phyloP scores from a whole-genome alignment of 2,888 invertebrate genomes.

The Nymphalis c-album region DNA sequence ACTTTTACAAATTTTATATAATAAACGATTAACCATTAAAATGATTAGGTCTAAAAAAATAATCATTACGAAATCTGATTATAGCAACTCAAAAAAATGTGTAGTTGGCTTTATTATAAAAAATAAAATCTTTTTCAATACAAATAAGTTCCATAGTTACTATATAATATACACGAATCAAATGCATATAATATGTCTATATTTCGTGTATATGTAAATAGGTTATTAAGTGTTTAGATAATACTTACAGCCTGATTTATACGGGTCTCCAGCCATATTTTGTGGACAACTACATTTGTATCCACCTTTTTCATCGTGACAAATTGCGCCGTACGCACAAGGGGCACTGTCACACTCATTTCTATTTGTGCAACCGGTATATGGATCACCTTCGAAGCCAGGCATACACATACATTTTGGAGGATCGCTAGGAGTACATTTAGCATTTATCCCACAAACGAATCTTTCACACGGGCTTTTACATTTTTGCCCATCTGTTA shows the following conservation, averaged over 20 bases:
- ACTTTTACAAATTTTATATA: no score
- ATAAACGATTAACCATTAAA: no score
- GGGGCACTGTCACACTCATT: constrained; percentile 93
- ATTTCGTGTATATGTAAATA: no score
- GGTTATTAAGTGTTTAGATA: not conserved
- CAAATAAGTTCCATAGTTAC: no score
- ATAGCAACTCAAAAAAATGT: not conserved
- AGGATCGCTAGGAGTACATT: constrained; percentile 93
- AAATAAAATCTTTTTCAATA: no score
- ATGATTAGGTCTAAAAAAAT: no score
- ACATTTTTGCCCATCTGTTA: constrained; percentile 90
- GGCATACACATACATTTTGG: constrained; percentile 93
- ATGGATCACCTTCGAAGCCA: constrained; percentile 93
- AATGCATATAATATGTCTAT: no score
- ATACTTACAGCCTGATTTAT: constrained; percentile 89
- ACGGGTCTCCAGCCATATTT: constrained; percentile 92
- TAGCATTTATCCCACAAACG: constrained; percentile 93
- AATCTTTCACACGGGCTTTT: constrained; percentile 96
- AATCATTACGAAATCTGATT: no score
- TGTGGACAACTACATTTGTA: constrained; percentile 92
- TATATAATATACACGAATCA: no score
- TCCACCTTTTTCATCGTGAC: constrained; percentile 92
- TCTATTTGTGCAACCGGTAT: constrained; percentile 91
- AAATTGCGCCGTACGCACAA: constrained; percentile 93
- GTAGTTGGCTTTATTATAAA: not conserved